A percentile compares a stretch with the other conserved stretches of the same genome.
These are phyloP conservation scores for Oreochromis tanganicae DNA, from an alignment of 2,113 vertebrate species.

Conservation along the genomic window DNA sequence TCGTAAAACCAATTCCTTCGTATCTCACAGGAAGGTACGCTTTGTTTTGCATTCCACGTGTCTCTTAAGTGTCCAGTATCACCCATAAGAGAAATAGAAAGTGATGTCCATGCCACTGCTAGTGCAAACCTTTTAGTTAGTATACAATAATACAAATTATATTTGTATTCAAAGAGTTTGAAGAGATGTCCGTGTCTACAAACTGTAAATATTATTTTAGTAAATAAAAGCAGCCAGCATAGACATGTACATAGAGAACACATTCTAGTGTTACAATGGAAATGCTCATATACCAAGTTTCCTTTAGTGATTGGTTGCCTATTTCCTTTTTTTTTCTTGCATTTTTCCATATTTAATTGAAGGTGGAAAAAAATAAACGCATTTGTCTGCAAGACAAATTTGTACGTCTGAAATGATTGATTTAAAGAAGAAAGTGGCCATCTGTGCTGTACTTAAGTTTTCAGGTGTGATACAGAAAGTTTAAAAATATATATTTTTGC, in stretches of 20 bases:
- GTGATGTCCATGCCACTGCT: slow-evolving; percentile 26
- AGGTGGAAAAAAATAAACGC: slow-evolving; percentile 45
- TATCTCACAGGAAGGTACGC: not conserved
- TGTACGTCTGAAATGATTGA: not conserved
- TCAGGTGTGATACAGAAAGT: not conserved
- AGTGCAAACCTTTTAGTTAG: slow-evolving; percentile 44
- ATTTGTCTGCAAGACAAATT: slow-evolving; percentile 28
- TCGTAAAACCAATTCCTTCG: slow-evolving; percentile 20
- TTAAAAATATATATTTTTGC: not conserved
- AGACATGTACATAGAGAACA: slow-evolving; percentile 43
- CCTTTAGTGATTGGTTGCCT: slow-evolving; percentile 28
- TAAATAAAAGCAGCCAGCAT: slow-evolving; percentile 50
- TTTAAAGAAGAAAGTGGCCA: not conserved
- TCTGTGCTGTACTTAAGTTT: not conserved
- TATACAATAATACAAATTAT: slow-evolving; percentile 65
- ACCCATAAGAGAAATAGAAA: slow-evolving; percentile 22
- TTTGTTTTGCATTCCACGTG: slow-evolving; percentile 40
- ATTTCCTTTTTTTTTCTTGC: slow-evolving; percentile 28
- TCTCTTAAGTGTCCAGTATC: slow-evolving; percentile 6
- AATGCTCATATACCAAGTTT: slow-evolving; percentile 46
- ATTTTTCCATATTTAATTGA: slow-evolving; percentile 52
- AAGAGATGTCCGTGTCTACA: slow-evolving; percentile 56
- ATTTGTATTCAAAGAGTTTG: slow-evolving; percentile 63
- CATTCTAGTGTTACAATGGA: slow-evolving; percentile 37
- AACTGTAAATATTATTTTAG: slow-evolving; percentile 72